Evolutionary conservation across 2,113 vertebrate species (phyloP), one percentile per base, ranked within the genome.

Genomic region (Oreochromis aureus): DNA sequence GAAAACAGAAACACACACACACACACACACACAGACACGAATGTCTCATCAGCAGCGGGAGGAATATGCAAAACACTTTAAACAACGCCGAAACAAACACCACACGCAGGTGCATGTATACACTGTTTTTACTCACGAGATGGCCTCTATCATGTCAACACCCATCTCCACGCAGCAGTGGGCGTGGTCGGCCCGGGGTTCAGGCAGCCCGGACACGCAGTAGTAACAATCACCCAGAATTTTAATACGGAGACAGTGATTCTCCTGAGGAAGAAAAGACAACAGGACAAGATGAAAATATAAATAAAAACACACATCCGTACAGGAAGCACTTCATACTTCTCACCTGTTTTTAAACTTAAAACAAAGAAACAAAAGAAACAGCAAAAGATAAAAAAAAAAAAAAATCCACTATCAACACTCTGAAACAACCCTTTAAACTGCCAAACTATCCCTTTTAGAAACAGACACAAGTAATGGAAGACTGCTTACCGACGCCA

Each of bases 141-240:
- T 99, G 89, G 98, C 98, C 93, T 99, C 98, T 1, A 99, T 99
- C 98, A 99, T 99, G 96, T 99, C 98, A 1, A 99, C 98, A 0
- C 98, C 98, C 98, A 99, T 99, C 95, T 99, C 98, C 93, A 99
- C 98, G 0, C 98, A 99, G 96, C 98, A 99, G 96, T 99, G 98
- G 3, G 98, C 98, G 7, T 99, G 98, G 94, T 99, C 98, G 0
- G 98, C 97, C 1, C 98, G 96, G 3, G 98, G 97, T 93, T 99
- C 98, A 0, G 98, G 98, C 89, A 99, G 95, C 73, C 98, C 98
- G 0, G 98, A 99, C 91, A 99, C 98, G 41, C 98, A 98, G 86
- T 99, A 99, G 94, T 99, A 99, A 95, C 98, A 99, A 95, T 98
- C 98, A 2, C 98, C 98, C 88, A 99, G 94, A 94, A 99, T 99